phyloP scores from a whole-genome alignment of 2,888 invertebrate genomes.

The Tyria jacobaeae region DNA sequence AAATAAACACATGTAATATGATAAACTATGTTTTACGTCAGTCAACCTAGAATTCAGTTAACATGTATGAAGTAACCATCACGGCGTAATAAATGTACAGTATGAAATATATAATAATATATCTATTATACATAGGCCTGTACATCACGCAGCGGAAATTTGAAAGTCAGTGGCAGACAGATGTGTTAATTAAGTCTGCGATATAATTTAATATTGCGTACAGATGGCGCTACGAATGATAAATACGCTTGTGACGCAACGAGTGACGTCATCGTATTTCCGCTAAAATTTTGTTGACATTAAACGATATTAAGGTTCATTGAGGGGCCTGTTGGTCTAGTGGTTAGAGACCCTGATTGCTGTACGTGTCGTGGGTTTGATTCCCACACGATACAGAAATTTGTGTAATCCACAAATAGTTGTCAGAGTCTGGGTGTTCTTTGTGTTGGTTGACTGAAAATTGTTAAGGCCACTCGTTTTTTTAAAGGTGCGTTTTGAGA shows the following conservation, averaged over 20 bases:
- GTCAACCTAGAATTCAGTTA: too few species aligned
- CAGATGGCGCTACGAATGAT: conserved; percentile 44
- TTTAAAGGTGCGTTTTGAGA: too few species aligned
- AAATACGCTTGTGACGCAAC: conserved; percentile 22
- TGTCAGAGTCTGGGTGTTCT: too few species aligned
- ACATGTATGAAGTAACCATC: background rate
- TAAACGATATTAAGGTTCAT: background rate
- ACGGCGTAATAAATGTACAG: background rate
- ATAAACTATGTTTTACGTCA: too few species aligned
- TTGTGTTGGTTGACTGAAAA: too few species aligned
- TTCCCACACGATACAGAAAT: too few species aligned
- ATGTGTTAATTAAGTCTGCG: conserved; percentile 64
- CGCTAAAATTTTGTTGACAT: background rate
- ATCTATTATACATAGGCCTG: conserved; percentile 1
- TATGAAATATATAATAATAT: background rate
- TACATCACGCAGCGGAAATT: conserved; percentile 38
- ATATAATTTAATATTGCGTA: conserved; percentile 40
- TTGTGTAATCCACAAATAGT: too few species aligned
- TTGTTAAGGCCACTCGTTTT: too few species aligned
- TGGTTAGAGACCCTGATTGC: too few species aligned
- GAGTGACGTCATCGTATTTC: conserved; percentile 21
- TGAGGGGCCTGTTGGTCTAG: background rate
- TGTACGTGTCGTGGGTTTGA: too few species aligned
- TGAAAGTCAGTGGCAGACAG: conserved; percentile 58
- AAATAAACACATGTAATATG: too few species aligned